phyloP scores from a whole-genome alignment of 2,888 invertebrate species.

The Pterostichus madidus region DNA sequence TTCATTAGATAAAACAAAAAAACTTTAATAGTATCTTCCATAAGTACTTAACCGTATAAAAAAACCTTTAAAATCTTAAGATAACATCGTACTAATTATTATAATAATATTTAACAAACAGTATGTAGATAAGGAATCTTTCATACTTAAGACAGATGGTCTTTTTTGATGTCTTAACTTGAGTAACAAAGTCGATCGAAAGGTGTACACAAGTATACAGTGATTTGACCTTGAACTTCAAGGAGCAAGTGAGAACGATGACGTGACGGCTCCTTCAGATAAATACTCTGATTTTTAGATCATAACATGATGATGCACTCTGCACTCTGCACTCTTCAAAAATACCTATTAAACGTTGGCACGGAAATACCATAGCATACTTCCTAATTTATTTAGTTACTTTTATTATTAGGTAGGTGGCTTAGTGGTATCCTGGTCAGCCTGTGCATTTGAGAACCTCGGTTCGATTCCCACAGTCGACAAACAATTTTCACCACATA shows the following conservation, averaged over 20 bases:
- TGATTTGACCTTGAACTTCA: constrained; percentile 58
- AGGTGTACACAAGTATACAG: constrained; percentile 46
- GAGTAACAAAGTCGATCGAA: constrained; percentile 55
- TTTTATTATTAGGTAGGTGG: too few species aligned
- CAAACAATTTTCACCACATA: too few species aligned
- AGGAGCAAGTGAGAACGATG: constrained; percentile 42
- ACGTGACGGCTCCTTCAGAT: constrained; percentile 35
- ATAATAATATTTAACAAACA: constrained; percentile 67
- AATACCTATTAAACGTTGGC: too few species aligned
- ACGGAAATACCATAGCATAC: too few species aligned
- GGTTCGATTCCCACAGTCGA: too few species aligned
- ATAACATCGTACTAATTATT: constrained; percentile 66
- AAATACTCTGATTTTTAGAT: constrained; percentile 22
- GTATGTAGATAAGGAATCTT: constrained; percentile 62
- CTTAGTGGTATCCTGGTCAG: too few species aligned
- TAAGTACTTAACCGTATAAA: constrained; percentile 27
- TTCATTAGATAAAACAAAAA: constrained; percentile 13
- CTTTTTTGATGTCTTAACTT: constrained; percentile 63
- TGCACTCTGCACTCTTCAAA: too few species aligned
- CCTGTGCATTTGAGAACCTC: too few species aligned
- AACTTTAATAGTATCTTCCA: constrained; percentile 36
- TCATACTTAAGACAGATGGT: constrained; percentile 64
- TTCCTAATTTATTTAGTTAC: too few species aligned
- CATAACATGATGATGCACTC: constrained; percentile 5
- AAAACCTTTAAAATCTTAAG: constrained; percentile 27